Evolutionary conservation across 1,140 invertebrate genomes (phyloP), one percentile per base, ranked within the genome.

Genomic region (Bombus confusus): DNA sequence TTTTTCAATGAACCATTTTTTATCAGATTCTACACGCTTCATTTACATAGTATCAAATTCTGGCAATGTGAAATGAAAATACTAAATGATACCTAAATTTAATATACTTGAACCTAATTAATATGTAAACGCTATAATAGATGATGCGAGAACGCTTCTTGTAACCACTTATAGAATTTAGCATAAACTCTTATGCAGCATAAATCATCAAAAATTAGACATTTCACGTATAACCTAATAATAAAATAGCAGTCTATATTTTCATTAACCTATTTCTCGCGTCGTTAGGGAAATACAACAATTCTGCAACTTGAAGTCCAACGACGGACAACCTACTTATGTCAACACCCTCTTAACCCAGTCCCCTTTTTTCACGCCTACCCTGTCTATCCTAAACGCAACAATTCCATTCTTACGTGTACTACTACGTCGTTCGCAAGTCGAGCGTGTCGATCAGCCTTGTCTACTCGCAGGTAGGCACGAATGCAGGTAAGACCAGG

Each of bases 351-450:
- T 34, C 15, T 71, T 43, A 69, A 66, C 31, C 41, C 41, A 62
- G 28, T 64, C 39, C n/a, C 34, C 25, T 79, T 34, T 80, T 73
- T 85, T 85, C 68, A 73, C 83, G 52, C 83, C 57, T 52, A 52
- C 25, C 31, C 41, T 9, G 1, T 28, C 47, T 22, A 31, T 22
- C 34, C 47, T 31, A 81, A 52, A 39, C 13, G 79, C 15, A 43
- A 74, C 78, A 52, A 79, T 84, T 25, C 75, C 41, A 79, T 72
- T 79, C 52, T 62, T 13, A 62, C 28, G 28, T 13, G 28, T 73
- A 34, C 59, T 34, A 31, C 52, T 47, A 28, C n/a, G 22, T 81
- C 82, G 57, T 34, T 37, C 76, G 8, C 10, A 59, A 83, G n/a
- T 77, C 47, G n/a, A 86, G 69, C 41, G 37, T 64, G 57, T 22